Percentiles rank a stretch among this genome's conserved stretches.
Evolutionary conservation across 2,888 invertebrate species (phyloP).

Genomic region (Aphodius granarius): DNA sequence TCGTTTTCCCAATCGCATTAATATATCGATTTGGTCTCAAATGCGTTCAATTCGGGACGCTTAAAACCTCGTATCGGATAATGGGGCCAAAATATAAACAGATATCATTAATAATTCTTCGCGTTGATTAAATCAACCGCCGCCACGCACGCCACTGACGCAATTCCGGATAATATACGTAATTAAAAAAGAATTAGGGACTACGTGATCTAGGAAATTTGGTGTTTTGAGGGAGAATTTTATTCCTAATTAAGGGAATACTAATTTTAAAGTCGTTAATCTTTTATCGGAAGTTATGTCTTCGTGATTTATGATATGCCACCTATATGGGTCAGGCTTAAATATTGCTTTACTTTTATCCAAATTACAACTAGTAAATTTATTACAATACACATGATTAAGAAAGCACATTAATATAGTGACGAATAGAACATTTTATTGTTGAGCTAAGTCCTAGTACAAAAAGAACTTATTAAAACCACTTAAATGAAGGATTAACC

Average conservation of each 20-base stretch:
- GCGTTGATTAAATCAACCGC: background rate
- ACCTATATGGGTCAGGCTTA: too few relatives aligned
- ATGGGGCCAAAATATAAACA: background rate
- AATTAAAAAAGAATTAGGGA: background rate
- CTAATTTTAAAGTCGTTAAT: background rate
- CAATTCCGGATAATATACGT: background rate
- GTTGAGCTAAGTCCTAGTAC: too few relatives aligned
- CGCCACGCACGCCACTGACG: background rate
- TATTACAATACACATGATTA: too few relatives aligned
- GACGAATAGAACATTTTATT: too few relatives aligned
- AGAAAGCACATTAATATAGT: too few relatives aligned
- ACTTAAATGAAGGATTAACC: too few relatives aligned
- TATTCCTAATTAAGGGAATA: background rate
- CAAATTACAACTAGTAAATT: too few relatives aligned
- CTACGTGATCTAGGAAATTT: background rate
- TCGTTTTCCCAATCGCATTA: background rate
- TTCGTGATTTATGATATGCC: background rate
- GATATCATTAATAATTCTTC: background rate
- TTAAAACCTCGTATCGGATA: background rate
- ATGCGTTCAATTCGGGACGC: background rate
- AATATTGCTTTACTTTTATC: too few relatives aligned
- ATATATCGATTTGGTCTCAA: background rate
- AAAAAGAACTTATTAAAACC: too few relatives aligned
- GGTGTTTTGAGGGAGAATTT: background rate
- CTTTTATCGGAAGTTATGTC: background rate